phyloP scores from a whole-genome alignment of 2,797 vertebrate genomes.

The Malurus leucopterus region DNA sequence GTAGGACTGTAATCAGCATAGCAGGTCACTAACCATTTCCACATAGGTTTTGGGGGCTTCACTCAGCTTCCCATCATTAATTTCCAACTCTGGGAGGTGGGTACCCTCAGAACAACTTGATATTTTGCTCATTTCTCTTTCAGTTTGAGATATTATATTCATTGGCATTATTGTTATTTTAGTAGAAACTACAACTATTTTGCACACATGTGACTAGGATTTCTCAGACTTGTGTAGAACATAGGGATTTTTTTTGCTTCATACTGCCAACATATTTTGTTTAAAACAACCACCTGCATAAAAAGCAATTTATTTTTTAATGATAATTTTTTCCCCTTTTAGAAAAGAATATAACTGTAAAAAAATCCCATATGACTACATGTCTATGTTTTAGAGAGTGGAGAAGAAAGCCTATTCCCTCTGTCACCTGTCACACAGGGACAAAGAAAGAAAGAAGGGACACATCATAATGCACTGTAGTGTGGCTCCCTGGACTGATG shows the following conservation, averaged over 20 bases:
- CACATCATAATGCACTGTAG: background rate
- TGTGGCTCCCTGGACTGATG: background rate
- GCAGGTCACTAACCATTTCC: background rate
- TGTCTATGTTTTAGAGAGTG: background rate
- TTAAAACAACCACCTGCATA: background rate
- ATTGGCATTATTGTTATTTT: background rate
- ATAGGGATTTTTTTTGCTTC: background rate
- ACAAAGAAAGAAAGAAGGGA: background rate
- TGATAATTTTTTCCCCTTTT: background rate
- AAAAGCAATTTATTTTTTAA: background rate
- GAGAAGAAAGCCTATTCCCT: background rate
- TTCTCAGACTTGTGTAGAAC: background rate
- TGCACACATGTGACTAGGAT: background rate
- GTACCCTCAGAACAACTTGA: background rate
- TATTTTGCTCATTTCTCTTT: background rate
- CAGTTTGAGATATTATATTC: background rate
- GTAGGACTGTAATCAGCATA: background rate
- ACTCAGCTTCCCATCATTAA: background rate
- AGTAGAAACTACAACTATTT: background rate
- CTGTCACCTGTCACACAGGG: background rate
- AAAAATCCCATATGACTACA: rapidly evolving
- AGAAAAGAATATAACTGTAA: background rate
- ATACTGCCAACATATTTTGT: background rate
- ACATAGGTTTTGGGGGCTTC: background rate
- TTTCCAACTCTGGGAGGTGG: background rate